These are phyloP conservation scores for Bergia sp. DNA, from an alignment of 92 coral and sea anemone genomes.

Conservation along the genomic window DNA sequence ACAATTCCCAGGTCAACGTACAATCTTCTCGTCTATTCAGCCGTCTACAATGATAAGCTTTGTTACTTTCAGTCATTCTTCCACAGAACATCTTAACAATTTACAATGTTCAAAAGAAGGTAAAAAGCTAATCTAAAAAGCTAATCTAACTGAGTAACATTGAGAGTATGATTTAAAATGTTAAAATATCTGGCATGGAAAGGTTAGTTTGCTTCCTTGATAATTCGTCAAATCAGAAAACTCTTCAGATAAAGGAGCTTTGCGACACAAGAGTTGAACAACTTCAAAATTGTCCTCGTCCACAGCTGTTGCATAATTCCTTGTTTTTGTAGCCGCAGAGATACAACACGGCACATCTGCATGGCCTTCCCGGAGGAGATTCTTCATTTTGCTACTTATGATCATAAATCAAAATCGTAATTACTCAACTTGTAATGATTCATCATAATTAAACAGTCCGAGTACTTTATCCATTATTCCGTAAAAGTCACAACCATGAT, in stretches of 20 bases:
- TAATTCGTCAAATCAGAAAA: conserved; percentile 3
- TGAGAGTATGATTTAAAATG: too few species aligned
- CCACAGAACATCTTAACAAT: too few species aligned
- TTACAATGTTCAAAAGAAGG: too few species aligned
- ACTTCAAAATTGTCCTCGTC: conserved; percentile 11
- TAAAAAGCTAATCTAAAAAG: too few species aligned
- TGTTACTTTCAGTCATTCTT: too few species aligned
- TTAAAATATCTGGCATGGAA: neutral
- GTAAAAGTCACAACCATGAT: conserved; percentile 54
- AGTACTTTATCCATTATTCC: conserved; percentile 57
- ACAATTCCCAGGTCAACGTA: neutral
- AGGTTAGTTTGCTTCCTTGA: neutral
- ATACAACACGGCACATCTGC: neutral
- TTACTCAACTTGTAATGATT: conserved; percentile 1
- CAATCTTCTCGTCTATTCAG: conserved; percentile 6
- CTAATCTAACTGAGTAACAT: too few species aligned
- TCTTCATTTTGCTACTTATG: neutral
- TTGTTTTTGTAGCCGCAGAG: neutral
- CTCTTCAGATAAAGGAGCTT: neutral
- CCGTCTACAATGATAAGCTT: neutral
- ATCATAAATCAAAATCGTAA: conserved; percentile 24
- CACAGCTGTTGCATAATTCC: neutral
- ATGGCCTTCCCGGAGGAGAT: conserved; percentile 11
- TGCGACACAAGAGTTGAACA: conserved; percentile 6
- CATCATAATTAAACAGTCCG: conserved; percentile 17